Conservation (phyloP, 2,113 vertebrate species). For the Neotoma lepida region DNA sequence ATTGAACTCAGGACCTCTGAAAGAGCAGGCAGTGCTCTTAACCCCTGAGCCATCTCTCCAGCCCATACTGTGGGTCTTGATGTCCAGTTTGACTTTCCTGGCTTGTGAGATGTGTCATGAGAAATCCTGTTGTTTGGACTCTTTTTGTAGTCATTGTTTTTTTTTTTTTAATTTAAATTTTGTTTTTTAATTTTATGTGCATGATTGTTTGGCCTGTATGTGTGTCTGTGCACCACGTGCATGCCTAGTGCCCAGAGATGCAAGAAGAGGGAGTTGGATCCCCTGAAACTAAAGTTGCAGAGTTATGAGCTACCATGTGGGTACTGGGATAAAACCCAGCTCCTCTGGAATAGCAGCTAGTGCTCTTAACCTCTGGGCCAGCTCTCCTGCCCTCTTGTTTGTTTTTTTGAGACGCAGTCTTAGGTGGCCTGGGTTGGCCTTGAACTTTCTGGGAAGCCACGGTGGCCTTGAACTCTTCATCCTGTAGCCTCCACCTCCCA, state of each 20-base stretch:
- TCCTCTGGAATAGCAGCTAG: too few relatives aligned
- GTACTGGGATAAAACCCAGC: background rate
- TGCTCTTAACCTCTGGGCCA: too few relatives aligned
- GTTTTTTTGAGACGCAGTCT: background rate
- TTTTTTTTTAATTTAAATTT: background rate
- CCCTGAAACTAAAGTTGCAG: background rate
- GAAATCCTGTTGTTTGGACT: background rate
- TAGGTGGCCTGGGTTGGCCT: background rate
- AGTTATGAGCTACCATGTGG: background rate
- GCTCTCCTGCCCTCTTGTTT: background rate
- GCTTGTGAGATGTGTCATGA: conserved; percentile 35
- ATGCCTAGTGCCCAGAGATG: background rate
- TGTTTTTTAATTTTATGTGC: background rate
- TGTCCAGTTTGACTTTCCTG: conserved; percentile 23
- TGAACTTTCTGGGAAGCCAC: background rate
- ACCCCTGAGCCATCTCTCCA: too few relatives aligned
- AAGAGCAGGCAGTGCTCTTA: too few relatives aligned
- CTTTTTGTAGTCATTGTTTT: background rate
- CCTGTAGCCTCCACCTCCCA: background rate
- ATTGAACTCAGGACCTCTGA: too few relatives aligned
- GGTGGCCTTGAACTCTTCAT: background rate
- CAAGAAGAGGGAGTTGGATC: background rate
- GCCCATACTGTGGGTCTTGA: background rate
- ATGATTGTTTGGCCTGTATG: background rate
- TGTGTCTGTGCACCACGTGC: background rate